These are phyloP conservation scores for Percina caprodes DNA, from an alignment of 2,113 vertebrate species.

Conservation along the genomic window DNA sequence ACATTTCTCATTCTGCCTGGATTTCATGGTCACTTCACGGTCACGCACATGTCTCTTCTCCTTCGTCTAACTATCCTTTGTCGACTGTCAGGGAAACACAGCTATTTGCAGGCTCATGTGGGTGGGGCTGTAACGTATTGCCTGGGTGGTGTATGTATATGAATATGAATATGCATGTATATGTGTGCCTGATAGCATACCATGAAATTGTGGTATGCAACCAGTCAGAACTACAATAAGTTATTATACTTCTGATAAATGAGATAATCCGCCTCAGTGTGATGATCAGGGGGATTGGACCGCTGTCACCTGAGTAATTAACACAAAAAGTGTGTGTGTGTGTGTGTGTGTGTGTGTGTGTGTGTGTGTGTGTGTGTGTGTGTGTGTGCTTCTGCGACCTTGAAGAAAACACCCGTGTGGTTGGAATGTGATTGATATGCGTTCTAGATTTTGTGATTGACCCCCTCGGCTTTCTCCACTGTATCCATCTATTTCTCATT, in stretches of 20 bases:
- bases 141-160: constrained; percentile 20
- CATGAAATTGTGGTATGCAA: background rate
- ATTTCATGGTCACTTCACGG: constrained; percentile 79
- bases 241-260: constrained; percentile 54
- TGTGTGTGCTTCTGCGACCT: constrained; percentile 62
- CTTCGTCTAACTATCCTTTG: constrained; percentile 46
- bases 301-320: constrained; percentile 65
- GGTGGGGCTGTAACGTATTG: constrained; percentile 28
- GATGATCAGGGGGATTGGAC: constrained; percentile 39
- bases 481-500: constrained; percentile 53
- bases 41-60: constrained; percentile 51
- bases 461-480: constrained; percentile 44
- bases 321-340: constrained; percentile 40
- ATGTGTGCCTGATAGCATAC: background rate
- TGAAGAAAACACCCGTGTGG: constrained; percentile 67
- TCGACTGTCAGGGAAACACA: constrained; percentile 27
- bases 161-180: constrained; percentile 36
- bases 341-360: constrained; percentile 13
- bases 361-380: constrained; percentile 1
- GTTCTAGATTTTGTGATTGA: constrained; percentile 62
- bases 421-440: constrained; percentile 71
- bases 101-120: background rate
- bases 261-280: constrained; percentile 33
- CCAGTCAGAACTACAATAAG: constrained; percentile 47
- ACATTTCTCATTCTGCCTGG: constrained; percentile 75